Evolutionary conservation across 2,113 vertebrate species (phyloP).

Genomic region (Acanthisitta chloris): DNA sequence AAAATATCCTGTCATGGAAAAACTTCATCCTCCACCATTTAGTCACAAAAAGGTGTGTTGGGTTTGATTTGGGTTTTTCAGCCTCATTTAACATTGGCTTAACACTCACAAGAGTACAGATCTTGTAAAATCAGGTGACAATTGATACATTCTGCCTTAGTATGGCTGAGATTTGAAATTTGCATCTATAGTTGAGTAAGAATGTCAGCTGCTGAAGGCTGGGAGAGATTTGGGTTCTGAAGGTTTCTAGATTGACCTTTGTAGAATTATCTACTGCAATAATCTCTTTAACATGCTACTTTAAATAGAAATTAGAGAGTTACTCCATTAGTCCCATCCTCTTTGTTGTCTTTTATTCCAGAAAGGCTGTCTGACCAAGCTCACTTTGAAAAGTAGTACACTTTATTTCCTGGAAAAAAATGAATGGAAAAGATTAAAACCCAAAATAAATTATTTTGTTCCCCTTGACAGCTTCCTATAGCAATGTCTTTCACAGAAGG

Average conservation of each 20-base stretch:
- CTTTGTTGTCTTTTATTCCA: neutral
- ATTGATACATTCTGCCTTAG: neutral
- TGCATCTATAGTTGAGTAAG: neutral
- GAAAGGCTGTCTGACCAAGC: neutral
- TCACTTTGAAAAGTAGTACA: neutral
- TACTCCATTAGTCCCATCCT: neutral
- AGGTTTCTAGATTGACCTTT: neutral
- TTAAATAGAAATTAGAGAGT: neutral
- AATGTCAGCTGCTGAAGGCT: neutral
- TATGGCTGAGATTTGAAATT: neutral
- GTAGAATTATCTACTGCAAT: neutral
- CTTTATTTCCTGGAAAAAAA: neutral
- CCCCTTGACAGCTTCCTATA: neutral
- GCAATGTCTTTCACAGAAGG: neutral
- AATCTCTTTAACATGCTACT: neutral
- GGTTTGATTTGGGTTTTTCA: neutral
- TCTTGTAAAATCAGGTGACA: neutral
- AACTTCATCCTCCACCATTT: neutral
- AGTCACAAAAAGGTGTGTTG: neutral
- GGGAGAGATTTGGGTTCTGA: neutral
- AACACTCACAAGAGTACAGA: neutral
- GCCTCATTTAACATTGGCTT: neutral
- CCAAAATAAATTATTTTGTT: neutral
- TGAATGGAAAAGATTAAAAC: neutral
- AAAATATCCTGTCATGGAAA: neutral